Percentiles rank a stretch among this genome's conserved stretches.
phyloP scores from a whole-genome alignment of 2,113 vertebrate genomes.

The Paralichthys olivaceus region DNA sequence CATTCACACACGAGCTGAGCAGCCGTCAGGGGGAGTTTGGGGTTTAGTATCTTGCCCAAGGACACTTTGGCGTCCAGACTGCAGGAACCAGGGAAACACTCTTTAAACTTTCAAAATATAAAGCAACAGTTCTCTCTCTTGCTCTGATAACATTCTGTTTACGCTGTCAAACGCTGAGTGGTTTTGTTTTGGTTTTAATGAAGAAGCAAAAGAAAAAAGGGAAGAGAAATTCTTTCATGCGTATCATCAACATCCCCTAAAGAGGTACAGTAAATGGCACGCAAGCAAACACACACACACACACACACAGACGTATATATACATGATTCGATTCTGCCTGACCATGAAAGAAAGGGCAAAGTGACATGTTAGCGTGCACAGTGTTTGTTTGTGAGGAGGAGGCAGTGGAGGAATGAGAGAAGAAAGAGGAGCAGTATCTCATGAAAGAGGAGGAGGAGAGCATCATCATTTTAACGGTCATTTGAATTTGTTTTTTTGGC shows the following conservation, averaged over 20 bases:
- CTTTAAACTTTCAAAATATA: not conserved
- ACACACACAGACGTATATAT: not conserved
- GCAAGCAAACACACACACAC: not conserved
- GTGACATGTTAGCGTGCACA: conserved; percentile 35
- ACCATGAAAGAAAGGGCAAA: conserved; percentile 30
- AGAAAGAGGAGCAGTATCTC: not conserved
- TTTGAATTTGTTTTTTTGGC: not conserved
- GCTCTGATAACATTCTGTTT: not conserved
- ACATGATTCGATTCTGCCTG: conserved; percentile 14
- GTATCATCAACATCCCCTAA: conserved; percentile 15
- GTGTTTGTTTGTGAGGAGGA: conserved; percentile 18
- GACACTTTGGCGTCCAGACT: too few relatives aligned
- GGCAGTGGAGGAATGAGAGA: not conserved
- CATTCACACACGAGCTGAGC: too few relatives aligned
- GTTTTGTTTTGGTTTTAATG: conserved; percentile 2
- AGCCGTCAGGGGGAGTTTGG: too few relatives aligned
- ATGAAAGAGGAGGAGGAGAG: not conserved
- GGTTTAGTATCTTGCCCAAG: too few relatives aligned
- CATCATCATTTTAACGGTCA: not conserved
- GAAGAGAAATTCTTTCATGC: conserved; percentile 3
- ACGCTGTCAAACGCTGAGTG: not conserved
- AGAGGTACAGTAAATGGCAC: not conserved
- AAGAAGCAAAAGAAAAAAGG: not conserved
- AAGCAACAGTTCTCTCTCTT: not conserved
- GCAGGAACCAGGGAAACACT: too few relatives aligned